These are phyloP conservation scores for Turritopsis dohrnii DNA, from an alignment of 30 jellyfish, hydroid and myxozoan genomes.

Conservation along the genomic window DNA sequence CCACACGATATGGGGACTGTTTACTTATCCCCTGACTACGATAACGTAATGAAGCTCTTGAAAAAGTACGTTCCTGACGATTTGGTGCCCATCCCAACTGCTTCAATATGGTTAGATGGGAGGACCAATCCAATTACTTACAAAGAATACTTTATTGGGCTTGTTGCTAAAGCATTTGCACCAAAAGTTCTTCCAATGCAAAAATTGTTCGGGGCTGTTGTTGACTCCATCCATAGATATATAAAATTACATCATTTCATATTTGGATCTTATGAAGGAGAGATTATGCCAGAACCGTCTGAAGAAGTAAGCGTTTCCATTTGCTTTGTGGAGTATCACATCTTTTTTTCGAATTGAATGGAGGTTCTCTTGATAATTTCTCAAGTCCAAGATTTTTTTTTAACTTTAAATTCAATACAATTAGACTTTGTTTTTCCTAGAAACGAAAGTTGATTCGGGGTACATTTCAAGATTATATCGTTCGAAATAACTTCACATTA, in stretches of 20 bases:
- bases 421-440: conserved; percentile 3
- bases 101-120: conserved; percentile 58
- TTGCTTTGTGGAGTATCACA: background rate
- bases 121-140: conserved; percentile 26
- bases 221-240: conserved; percentile 35
- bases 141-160: conserved; percentile 17
- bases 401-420: too few species aligned
- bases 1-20: conserved; percentile 79
- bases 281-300: conserved; percentile 75
- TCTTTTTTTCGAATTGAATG: too few species aligned
- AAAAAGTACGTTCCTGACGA: conserved; percentile 35
- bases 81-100: conserved; percentile 51
- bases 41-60: conserved; percentile 45
- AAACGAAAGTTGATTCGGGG: conserved; percentile 51
- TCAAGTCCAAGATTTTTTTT: too few species aligned
- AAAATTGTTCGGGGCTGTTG: conserved; percentile 4
- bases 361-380: too few species aligned
- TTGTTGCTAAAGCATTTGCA: background rate
- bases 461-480: conserved; percentile 51
- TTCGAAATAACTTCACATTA: conserved; percentile 38
- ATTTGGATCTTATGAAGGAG: conserved; percentile 79
- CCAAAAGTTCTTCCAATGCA: background rate
- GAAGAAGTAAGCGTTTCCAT: background rate
- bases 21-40: conserved; percentile 70
- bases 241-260: conserved; percentile 35